phyloP scores from a whole-genome alignment of 1,140 invertebrate species.

The Atta colombica region DNA sequence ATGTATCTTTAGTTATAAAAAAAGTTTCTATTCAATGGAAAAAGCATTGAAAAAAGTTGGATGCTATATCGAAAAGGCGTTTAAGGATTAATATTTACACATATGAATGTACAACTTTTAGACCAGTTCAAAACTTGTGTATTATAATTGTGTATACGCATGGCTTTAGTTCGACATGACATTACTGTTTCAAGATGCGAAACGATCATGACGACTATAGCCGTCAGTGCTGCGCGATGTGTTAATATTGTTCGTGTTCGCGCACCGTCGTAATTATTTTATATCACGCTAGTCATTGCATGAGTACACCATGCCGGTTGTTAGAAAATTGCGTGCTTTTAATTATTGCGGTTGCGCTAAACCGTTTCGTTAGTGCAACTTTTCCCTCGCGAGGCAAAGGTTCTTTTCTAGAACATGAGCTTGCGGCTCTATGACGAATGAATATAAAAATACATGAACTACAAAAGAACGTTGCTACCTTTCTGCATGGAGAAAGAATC shows the following conservation, averaged over 20 bases:
- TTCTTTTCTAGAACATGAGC: slow-evolving; percentile 13
- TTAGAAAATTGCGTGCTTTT: slow-evolving; percentile 40
- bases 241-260: slow-evolving; percentile 19
- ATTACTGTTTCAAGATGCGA: not conserved
- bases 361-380: slow-evolving; percentile 3
- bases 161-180: not conserved
- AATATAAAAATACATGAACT: not conserved
- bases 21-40: too few species aligned
- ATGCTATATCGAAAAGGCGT: too few species aligned
- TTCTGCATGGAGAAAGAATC: not conserved
- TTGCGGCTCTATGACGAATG: not conserved
- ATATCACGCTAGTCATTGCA: slow-evolving; percentile 1
- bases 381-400: not conserved
- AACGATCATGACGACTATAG: slow-evolving; percentile 2
- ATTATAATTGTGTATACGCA: not conserved
- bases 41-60: too few species aligned
- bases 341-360: slow-evolving; percentile 23
- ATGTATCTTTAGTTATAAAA: too few species aligned
- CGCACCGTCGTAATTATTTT: slow-evolving; percentile 10
- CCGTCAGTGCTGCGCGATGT: not conserved
- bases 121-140: not conserved
- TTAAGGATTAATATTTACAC: too few species aligned
- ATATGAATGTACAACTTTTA: not conserved
- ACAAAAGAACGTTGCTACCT: not conserved
- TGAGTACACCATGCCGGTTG: not conserved